Evolutionary conservation across 2,888 invertebrate genomes (phyloP).

Genomic region (Cryptus viduatorius): DNA sequence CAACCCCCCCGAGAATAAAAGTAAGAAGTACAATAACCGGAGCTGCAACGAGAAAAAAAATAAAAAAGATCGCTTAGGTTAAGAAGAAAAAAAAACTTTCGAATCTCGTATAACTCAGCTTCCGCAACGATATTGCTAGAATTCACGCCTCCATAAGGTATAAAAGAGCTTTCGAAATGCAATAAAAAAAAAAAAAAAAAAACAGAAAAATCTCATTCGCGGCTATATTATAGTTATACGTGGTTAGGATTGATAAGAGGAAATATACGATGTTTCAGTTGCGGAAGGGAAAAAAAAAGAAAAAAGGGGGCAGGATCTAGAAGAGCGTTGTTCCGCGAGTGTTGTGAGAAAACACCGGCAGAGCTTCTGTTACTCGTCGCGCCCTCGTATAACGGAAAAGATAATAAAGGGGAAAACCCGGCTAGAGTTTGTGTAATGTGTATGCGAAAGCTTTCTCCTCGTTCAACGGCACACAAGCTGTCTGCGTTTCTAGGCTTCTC

Average conservation of each 20-base stretch:
- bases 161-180: constrained; percentile 1
- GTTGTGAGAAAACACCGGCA: constrained; percentile 15
- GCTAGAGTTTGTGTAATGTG: constrained; percentile 1
- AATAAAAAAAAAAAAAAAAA: constrained; percentile 9
- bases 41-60: constrained; percentile 18
- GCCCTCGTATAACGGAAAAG: constrained; percentile 11
- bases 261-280: constrained; percentile 30
- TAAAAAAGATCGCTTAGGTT: constrained; percentile 12
- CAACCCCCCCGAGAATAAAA: constrained; percentile 25
- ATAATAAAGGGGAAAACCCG: constrained; percentile 47
- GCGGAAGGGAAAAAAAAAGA: constrained; percentile 17
- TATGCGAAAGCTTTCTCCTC: background rate
- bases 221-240: background rate
- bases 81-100: constrained; percentile 20
- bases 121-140: constrained; percentile 21
- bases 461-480: constrained; percentile 14
- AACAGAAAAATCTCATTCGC: constrained; percentile 28
- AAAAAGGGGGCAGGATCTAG: background rate
- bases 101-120: constrained; percentile 28
- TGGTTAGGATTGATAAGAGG: constrained; percentile 22
- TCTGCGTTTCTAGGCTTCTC: constrained; percentile 44
- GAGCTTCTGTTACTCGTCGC: constrained; percentile 13
- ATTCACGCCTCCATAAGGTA: background rate
- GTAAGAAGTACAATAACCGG: constrained; percentile 17
- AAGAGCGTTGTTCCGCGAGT: constrained; percentile 21